These are phyloP conservation scores for Tyrophagus putrescentiae DNA, from an alignment of 1,140 invertebrate species.

Conservation along the genomic window DNA sequence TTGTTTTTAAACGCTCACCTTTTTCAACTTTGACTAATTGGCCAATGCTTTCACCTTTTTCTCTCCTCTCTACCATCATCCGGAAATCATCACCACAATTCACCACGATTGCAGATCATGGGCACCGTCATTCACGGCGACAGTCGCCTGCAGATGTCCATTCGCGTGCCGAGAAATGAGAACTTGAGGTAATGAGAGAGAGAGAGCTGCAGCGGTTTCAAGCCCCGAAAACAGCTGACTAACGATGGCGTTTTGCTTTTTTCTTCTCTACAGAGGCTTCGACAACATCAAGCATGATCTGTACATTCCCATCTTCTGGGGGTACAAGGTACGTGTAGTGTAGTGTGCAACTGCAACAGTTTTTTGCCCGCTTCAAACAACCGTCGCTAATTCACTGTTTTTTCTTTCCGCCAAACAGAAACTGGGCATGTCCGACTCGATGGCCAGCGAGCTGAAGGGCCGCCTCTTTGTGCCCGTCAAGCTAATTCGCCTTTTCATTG, in stretches of 20 bases:
- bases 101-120: slow-evolving; percentile 5
- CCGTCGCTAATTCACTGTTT: slow-evolving; percentile 9
- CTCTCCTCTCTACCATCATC: neutral
- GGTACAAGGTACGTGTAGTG: slow-evolving; percentile 15
- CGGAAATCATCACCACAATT: neutral
- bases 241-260: neutral
- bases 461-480: slow-evolving; percentile 8
- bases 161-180: slow-evolving; percentile 7
- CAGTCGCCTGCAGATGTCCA: slow-evolving; percentile 17
- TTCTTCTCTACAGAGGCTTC: slow-evolving; percentile 1
- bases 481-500: neutral
- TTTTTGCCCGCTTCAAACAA: neutral
- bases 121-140: slow-evolving; percentile 18
- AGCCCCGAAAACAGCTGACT: neutral
- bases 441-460: neutral
- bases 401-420: neutral
- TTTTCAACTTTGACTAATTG: neutral
- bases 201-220: neutral
- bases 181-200: slow-evolving; percentile 10
- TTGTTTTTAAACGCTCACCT: neutral
- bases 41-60: neutral
- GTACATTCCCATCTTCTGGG: slow-evolving; percentile 18
- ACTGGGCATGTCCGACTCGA: slow-evolving; percentile 17
- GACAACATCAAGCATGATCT: slow-evolving; percentile 11
- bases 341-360: neutral